Evolutionary conservation across 92 coral and sea anemone species (phyloP).

Genomic region (Anthopleura xanthogrammica): DNA sequence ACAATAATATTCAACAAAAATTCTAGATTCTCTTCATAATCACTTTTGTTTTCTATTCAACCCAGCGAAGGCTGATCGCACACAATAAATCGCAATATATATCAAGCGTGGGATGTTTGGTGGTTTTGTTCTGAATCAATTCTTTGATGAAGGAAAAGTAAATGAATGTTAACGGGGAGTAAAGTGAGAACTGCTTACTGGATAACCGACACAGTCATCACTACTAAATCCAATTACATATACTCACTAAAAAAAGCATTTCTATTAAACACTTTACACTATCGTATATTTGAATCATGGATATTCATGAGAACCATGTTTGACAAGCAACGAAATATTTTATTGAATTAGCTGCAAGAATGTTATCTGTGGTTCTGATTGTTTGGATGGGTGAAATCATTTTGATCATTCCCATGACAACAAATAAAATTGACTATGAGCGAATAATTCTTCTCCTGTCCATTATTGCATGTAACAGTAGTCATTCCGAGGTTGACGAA

Average conservation of each 20-base stretch:
- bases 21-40: not conserved
- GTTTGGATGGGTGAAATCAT: not conserved
- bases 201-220: no score
- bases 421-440: not conserved
- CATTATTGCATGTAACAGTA: no score
- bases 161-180: no score
- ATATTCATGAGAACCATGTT: not conserved
- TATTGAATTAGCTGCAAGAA: conserved; percentile 1
- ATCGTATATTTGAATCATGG: not conserved
- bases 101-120: not conserved
- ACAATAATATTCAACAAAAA: not conserved
- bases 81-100: not conserved
- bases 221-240: not conserved
- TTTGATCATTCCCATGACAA: not conserved
- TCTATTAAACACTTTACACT: no score
- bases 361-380: not conserved
- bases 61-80: not conserved
- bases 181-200: no score
- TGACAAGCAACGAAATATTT: not conserved
- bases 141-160: no score
- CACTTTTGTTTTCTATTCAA: not conserved
- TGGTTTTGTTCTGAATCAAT: no score
- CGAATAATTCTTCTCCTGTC: no score
- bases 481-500: no score
- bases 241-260: not conserved